phyloP scores from a whole-genome alignment of 2,888 invertebrate genomes.

The Periphyllus acericola region DNA sequence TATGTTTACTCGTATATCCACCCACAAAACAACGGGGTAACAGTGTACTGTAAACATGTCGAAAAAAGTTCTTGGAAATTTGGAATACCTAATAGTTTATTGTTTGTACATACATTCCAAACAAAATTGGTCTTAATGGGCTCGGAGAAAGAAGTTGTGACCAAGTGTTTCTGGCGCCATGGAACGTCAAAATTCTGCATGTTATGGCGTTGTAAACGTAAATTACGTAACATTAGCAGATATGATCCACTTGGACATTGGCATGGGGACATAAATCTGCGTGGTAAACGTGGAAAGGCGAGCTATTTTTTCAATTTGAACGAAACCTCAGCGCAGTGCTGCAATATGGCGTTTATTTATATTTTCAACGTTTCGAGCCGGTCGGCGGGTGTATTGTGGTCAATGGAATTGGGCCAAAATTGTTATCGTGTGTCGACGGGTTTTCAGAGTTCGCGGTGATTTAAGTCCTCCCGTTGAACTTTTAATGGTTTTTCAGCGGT shows the following conservation, averaged over 20 bases:
- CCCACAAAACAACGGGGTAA: no score
- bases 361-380: slow-evolving; percentile 13
- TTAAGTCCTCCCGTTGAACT: slow-evolving; percentile 59
- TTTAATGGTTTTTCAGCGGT: slow-evolving; percentile 59
- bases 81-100: background rate
- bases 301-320: slow-evolving; percentile 40
- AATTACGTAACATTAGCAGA: no score
- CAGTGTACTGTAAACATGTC: no score
- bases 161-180: no score
- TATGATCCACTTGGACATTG: slow-evolving; percentile 20
- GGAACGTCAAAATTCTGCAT: no score
- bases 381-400: slow-evolving; percentile 41
- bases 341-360: slow-evolving; percentile 18
- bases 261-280: background rate
- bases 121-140: no score
- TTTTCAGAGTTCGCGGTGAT: slow-evolving; percentile 52
- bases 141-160: no score
- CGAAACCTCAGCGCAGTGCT: background rate
- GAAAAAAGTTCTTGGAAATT: background rate
- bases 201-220: background rate
- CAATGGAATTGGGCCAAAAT: slow-evolving; percentile 60
- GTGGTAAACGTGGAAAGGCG: background rate
- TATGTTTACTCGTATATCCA: no score
- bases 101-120: background rate
- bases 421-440: slow-evolving; percentile 60